Base-by-base conservation (phyloP, 2,888 invertebrate species). In the Tribolium freemani region DNA sequence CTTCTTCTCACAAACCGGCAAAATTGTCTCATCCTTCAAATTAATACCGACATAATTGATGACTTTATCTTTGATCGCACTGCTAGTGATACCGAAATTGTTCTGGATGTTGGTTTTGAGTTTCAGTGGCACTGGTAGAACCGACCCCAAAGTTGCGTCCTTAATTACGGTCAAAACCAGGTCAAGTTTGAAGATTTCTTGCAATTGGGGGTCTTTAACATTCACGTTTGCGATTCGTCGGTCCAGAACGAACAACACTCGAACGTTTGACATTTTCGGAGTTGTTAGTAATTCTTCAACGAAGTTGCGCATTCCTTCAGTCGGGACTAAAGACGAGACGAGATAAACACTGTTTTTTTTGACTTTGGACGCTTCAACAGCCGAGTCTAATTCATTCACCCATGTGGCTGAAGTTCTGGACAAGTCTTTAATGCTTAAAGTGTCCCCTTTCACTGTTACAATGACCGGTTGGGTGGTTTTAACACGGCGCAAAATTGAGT, bases 91-190 rank as follows among this genome's bases (percentile, higher is more conserved):
- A 6, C 53, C 69, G 0, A 71, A 20, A 57, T 76, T 78, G 21
- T 68, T 76, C 31, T 72, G 51, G 10, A 81, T 64, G 56, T 83
- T 79, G 0, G 80, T 78, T 67, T 83, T 83, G 64, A 83, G 81
- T 48, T 81, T 82, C 0, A 82, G 69, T 1, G 84, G 81, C 45
- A 83, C 75, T 3, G 83, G 78, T 3, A 85, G 16, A 53, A 83
- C 82, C 3, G 81, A 79, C 48, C 80, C 80, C 54, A 81, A 71
- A 3, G 60, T 61, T 2, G 86, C 90, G 80, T 92, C 88, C 78
- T 91, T 90, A 71, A 90, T 90, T 26, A 98, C 91, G 82, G 96
- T 96, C 57, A 96, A 87, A 1, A 92, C 91, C 73, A 98, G 86
- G 84, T 96, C 94, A 79, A 93, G 90, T 26, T 90, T 88, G 4